These are phyloP conservation scores for Lepidurus apus DNA, from an alignment of 1,140 invertebrate species.

Conservation along the genomic window DNA sequence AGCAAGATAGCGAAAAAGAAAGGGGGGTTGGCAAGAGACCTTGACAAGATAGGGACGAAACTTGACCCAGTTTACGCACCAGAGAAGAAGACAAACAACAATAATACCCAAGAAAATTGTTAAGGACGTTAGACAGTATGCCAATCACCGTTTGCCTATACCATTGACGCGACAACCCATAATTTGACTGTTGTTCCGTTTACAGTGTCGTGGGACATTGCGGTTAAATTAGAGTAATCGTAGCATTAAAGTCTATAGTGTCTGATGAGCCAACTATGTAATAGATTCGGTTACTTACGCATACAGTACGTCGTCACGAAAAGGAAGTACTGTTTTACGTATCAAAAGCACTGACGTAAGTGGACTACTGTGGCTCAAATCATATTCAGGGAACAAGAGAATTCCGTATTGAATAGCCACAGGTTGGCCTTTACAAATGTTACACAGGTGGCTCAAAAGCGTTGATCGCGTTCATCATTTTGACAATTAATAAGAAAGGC, in stretches of 20 bases:
- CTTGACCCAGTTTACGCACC: neutral
- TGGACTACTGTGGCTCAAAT: neutral
- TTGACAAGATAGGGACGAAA: neutral
- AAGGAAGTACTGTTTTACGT: neutral
- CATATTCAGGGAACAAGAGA: neutral
- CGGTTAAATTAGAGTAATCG: too few relatives aligned
- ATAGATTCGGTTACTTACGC: neutral
- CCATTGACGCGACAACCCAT: too few relatives aligned
- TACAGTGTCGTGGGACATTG: too few relatives aligned
- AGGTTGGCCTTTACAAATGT: neutral
- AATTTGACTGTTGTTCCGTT: too few relatives aligned
- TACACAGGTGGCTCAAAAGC: neutral
- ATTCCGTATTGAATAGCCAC: neutral
- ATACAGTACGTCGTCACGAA: neutral
- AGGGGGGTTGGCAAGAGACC: neutral
- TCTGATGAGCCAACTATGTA: too few relatives aligned
- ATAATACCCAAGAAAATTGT: neutral
- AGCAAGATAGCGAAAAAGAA: neutral
- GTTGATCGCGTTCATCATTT: neutral
- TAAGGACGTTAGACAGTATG: neutral
- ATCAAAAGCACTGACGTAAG: conserved; percentile 4
- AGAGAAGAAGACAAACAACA: neutral
- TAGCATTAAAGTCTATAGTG: too few relatives aligned
- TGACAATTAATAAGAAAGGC: neutral
- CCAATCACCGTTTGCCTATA: neutral